Evolutionary conservation across 2,113 vertebrate genomes (phyloP), one percentile per base, ranked within the genome.

Genomic region (Platycercus adscitus): DNA sequence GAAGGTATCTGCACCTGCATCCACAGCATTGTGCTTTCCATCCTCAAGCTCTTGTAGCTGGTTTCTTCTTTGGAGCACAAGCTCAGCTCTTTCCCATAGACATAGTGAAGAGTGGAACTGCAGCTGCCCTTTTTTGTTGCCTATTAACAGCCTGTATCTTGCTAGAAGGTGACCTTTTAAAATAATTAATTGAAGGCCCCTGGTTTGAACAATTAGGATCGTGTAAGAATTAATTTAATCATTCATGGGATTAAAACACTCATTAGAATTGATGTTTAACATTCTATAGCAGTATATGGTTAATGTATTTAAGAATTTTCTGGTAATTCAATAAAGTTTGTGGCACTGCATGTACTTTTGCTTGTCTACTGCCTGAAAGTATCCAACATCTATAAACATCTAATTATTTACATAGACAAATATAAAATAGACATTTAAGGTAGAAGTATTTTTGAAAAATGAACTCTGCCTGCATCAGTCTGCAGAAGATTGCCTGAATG

Each of bases 271-370:
- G 21, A 58, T 90, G 47, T 68, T 95, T 78, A 91, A 91, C 78
- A 94, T 89, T 90, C 83, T 29, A 11, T 72, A 91, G 90, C 47
- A 79, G 71, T 78, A 44, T 61, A 50, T 86, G 68, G 65, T 89
- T 90, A 81, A 90, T 80, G 44, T 89, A 63, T 88, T 93, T 77
- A 83, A 84, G 33, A 93, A 75, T 86, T 92, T 91, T 92, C 39
- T 53, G 29, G 81, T 69, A 69, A 92, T 70, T 83, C 76, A 81
- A 20, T 96, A 94, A 88, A 94, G 65, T 52, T 88, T 56, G 39
- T 96, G 88, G 72, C 65, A 65, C 61, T 60, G 39, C 15, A 21
- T 86, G 60, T 92, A 81, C 61, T 92, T 90, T 49, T 60, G 53
- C 68, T 66, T 85, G 56, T 82, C 53, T 89, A 33, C 63, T 94